Evolutionary conservation across 2,113 vertebrate species (phyloP).

Genomic region (Oceanites oceanicus): DNA sequence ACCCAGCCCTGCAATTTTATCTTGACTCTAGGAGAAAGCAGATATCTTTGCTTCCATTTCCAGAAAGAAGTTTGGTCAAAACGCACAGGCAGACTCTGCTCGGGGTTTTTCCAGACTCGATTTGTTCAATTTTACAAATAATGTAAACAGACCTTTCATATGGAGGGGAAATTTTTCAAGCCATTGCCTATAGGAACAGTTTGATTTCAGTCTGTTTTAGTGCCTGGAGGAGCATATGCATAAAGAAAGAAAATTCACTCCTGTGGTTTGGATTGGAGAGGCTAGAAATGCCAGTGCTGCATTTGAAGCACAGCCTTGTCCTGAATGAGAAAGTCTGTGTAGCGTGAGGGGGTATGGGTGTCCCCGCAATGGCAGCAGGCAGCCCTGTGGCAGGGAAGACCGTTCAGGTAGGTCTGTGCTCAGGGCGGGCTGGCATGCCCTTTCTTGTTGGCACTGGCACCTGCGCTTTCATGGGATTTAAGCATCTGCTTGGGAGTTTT

Average conservation of each 20-base stretch:
- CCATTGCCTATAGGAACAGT: slow-evolving; percentile 41
- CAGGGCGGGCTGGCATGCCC: slow-evolving; percentile 4
- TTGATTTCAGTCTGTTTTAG: slow-evolving; percentile 51
- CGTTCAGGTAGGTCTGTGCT: slow-evolving; percentile 31
- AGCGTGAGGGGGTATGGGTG: background rate
- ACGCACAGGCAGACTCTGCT: background rate
- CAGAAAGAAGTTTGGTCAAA: background rate
- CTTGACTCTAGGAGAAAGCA: background rate
- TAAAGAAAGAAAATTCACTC: slow-evolving; percentile 48
- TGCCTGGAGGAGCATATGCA: slow-evolving; percentile 20
- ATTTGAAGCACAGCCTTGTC: slow-evolving; percentile 21
- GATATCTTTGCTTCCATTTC: background rate
- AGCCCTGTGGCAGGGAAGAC: background rate
- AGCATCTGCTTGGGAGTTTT: slow-evolving; percentile 8
- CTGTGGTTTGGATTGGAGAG: slow-evolving; percentile 51
- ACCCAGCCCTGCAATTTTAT: background rate
- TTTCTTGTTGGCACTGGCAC: slow-evolving; percentile 47
- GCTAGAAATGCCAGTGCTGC: background rate
- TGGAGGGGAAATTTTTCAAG: slow-evolving; percentile 10
- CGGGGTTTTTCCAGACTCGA: background rate
- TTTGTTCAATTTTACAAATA: slow-evolving; percentile 22
- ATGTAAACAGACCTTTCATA: slow-evolving; percentile 37
- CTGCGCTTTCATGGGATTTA: background rate
- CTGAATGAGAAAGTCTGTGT: background rate
- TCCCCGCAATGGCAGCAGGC: background rate